phyloP scores from a whole-genome alignment of 2,113 vertebrate species.

The Actenoides hombroni region DNA sequence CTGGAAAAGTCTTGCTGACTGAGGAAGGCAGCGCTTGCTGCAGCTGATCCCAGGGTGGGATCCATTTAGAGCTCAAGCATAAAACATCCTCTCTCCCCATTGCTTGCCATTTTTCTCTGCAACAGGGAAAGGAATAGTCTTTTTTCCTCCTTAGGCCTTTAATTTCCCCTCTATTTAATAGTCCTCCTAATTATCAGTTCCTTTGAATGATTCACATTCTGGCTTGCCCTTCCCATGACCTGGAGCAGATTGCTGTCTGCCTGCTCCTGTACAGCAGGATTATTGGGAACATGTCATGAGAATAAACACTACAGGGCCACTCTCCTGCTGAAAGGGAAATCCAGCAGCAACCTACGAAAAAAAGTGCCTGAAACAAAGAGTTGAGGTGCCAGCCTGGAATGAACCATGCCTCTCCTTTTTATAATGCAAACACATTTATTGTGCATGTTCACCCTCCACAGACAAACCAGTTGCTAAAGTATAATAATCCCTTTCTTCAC shows the following conservation, averaged over 20 bases:
- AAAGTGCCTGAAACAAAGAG: background rate
- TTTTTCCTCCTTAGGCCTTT: background rate
- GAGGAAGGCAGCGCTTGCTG: conserved; percentile 4
- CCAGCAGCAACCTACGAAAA: background rate
- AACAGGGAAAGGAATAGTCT: background rate
- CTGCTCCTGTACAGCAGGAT: background rate
- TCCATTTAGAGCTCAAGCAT: conserved; percentile 2
- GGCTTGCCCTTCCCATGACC: conserved; percentile 6
- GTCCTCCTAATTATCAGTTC: background rate
- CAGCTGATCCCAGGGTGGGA: conserved; percentile 23
- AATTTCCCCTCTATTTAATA: conserved; percentile 15
- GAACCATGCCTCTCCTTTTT: background rate
- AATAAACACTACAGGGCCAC: background rate
- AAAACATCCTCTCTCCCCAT: background rate
- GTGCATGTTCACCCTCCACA: background rate
- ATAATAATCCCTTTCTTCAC: background rate
- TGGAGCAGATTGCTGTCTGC: background rate
- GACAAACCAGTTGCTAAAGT: background rate
- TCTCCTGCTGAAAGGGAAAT: background rate
- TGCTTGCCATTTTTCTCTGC: background rate
- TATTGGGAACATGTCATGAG: background rate
- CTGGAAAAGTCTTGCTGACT: conserved; percentile 45
- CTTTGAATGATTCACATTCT: background rate
- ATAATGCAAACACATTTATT: background rate
- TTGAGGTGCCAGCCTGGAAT: background rate